Base-by-base conservation (phyloP, 2,797 vertebrate genomes). In the Acrocephalus scirpaceus region DNA sequence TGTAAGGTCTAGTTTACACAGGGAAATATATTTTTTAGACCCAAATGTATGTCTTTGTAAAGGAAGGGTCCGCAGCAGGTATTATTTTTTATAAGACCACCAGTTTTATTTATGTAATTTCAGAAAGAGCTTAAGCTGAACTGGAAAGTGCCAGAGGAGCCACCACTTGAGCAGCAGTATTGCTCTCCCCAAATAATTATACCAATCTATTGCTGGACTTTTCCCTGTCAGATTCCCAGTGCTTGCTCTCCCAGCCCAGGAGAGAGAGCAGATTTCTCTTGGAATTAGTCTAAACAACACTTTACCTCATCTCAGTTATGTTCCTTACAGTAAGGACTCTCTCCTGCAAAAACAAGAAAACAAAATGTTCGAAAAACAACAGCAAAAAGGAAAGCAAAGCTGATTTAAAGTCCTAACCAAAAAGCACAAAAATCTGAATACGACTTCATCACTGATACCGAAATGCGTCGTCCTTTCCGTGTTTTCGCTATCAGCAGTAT, bases 401-500 rank as follows among this genome's bases (percentile, higher is more conserved):
- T 29, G 29, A 79, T 58, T 61, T 73, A 60, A 84, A 92, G 40
- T 38, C 62, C 22, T 13, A 40, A 38, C 71, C 29, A 27, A 65
- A 92, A 85, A 64, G 26, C 58, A 65, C 15, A 45, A 61, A 34
- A 58, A 51, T 65, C 48, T 65, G 74, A 67, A 48, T 40, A 61
- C 3, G 36, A 34, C 85, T 92, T 91, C 77, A 82, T 82, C 42
- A 12, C 47, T 36, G 26, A 42, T 54, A 61, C 38, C 80, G 70
- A 82, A 64, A 88, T 15, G 45, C 8, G 7, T 62, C 11, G 23
- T 51, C 78, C 76, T 92, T 86, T 73, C 42, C 7, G 11, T 56
- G 67, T 83, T 90, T 93, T 86, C 13, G 25, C 72, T 81, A 86
- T 79, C 94, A 94, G 88, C 89, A 80, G 87, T 72, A 77, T 93